phyloP scores from a whole-genome alignment of 2,113 vertebrate species.

The Lagopus muta region DNA sequence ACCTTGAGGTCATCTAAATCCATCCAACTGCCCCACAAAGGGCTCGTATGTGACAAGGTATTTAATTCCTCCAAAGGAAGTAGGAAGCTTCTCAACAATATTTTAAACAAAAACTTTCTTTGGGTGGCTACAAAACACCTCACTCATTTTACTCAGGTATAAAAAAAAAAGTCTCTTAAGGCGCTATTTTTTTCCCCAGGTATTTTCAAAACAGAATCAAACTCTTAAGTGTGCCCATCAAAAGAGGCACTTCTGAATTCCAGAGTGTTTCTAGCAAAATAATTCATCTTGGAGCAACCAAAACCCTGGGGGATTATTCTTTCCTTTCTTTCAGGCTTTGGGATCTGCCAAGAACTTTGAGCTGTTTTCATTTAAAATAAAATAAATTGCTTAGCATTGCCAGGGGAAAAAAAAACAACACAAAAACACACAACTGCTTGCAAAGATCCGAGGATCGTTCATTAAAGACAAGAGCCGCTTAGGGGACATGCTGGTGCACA shows the following conservation, averaged over 20 bases:
- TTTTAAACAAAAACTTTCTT: not conserved
- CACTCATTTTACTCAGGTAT: not conserved
- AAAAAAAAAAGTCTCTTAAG: not conserved
- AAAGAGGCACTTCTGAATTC: not conserved
- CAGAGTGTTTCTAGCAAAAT: not conserved
- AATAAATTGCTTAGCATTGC: not conserved
- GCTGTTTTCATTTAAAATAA: not conserved
- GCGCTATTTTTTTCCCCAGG: not conserved
- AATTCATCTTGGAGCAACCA: not conserved
- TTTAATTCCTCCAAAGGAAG: not conserved
- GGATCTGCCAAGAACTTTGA: not conserved
- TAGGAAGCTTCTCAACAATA: not conserved
- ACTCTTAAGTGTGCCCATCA: not conserved
- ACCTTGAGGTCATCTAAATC: constrained; percentile 18
- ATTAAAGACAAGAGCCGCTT: not conserved
- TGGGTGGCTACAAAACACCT: not conserved
- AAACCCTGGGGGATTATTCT: not conserved
- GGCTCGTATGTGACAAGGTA: constrained; percentile 1
- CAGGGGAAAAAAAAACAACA: not conserved
- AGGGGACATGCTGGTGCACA: not conserved
- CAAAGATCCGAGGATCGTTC: not conserved
- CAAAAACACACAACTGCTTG: not conserved
- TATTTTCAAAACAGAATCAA: not conserved
- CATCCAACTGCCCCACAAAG: not conserved
- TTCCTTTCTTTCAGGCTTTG: not conserved